Evolutionary conservation across 2,888 invertebrate species (phyloP).

Genomic region (Dicranocentrus wangi): DNA sequence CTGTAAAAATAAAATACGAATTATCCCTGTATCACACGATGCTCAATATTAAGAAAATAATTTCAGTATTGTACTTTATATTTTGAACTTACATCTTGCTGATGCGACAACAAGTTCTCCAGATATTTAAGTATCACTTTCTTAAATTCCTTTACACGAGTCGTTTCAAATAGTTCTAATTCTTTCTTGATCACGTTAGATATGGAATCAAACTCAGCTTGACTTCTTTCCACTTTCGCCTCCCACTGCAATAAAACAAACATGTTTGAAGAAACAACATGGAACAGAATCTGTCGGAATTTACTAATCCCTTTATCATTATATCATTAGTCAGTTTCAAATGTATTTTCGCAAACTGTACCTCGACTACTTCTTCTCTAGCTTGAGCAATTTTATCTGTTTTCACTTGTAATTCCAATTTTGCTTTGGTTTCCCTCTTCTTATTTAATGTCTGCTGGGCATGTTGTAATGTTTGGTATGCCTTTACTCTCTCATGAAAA

Average conservation of each 20-base stretch:
- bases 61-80: not conserved
- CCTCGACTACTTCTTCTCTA: slow-evolving; percentile 93
- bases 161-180: slow-evolving; percentile 91
- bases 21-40: too few relatives aligned
- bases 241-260: slow-evolving; percentile 90
- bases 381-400: slow-evolving; percentile 92
- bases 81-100: slow-evolving; percentile 85
- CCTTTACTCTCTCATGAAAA: slow-evolving; percentile 84
- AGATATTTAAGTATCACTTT: slow-evolving; percentile 91
- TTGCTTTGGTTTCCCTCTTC: slow-evolving; percentile 94
- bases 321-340: not conserved
- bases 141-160: slow-evolving; percentile 92
- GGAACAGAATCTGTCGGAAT: too few relatives aligned
- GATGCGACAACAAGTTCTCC: slow-evolving; percentile 94
- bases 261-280: not conserved
- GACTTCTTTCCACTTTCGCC: slow-evolving; percentile 95
- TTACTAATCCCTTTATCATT: not conserved
- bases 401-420: slow-evolving; percentile 90
- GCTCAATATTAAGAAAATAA: not conserved
- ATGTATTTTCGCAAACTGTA: too few relatives aligned
- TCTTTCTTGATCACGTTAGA: slow-evolving; percentile 95
- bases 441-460: slow-evolving; percentile 95
- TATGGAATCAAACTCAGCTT: slow-evolving; percentile 96
- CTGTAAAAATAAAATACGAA: slow-evolving; percentile 76
- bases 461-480: slow-evolving; percentile 98